Base-by-base conservation (phyloP, 1,140 invertebrate species). In the Drosophila obscura region DNA sequence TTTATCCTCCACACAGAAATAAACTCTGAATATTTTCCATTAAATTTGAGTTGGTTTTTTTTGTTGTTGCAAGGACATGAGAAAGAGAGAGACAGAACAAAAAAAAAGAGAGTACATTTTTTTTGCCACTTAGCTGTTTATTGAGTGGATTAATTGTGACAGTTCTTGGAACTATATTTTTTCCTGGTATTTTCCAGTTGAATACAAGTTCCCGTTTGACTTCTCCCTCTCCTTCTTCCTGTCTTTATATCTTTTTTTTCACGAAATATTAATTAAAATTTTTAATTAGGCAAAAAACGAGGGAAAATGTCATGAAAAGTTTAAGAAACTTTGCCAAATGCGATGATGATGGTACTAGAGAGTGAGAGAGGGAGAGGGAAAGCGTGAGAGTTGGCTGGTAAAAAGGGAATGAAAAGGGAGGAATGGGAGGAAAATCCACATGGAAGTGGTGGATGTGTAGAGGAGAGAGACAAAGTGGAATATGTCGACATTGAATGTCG, bases 71-170 rank as follows among this genome's bases (percentile, higher is more conserved):
- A 46, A 41, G 46, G n/a, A 41, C 22, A 16, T 28, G 24, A 11
- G 16, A 15, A 24, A 39, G 60, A 26, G 26, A 45, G 24, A 31
- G 16, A 44, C 13, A 26, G 46, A 43, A 8, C 2, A 8, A 69
- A 16, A 31, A 4, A 65, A 31, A 8, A 31, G 31, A 31, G 31
- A 69, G 49, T 67, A 19, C 19, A 19, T 58, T 65, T 35, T 11
- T 35, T 69, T 50, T 69, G 69, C 58, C 67, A 71, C 65, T 58
- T 35, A 28, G 26, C 67, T 69, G 67, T 58, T 71, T 69, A 69
- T 58, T 58, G 52, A 69, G 26, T 16, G 65, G 52, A 69, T 71
- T 71, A 71, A 71, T 1, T 39, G 65, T 69, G 67, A 53, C 51
- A 58, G 64, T 49, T 69, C 51, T 49, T 51, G 45, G 46, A 13